Base-by-base conservation (phyloP, 2,797 vertebrate genomes). In the Neosilurus hyrtlii region DNA sequence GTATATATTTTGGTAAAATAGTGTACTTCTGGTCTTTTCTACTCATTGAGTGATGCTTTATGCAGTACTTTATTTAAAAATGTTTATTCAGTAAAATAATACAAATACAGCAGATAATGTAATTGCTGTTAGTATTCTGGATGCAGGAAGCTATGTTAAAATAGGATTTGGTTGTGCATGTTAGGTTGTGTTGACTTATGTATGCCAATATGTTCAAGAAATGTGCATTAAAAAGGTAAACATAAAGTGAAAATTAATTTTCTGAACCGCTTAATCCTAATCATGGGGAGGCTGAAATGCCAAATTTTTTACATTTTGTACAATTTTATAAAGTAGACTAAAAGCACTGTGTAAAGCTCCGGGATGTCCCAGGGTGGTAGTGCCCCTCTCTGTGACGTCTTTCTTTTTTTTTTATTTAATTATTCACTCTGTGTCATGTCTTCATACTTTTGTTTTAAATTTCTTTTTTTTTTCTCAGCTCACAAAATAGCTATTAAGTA, bases 111-210 rank as follows among this genome's bases (percentile, higher is more conserved):
- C 16, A 56, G 72, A 35, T 74, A 52, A 35, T 74, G 9, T 57
- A 26, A 30, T 11, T 26, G 3, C 8, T 2, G 22, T 57, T 52
- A 74, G 72, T 56, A 56, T 56, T 56, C 52, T 52, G 51, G 49
- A n/a, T 54, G n/a, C 14, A 26, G 51, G 26, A 72, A 26, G 20
- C 67, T 68, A 43, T 16, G n/a, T 24, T 72, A 26, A 72, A 16
- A 43, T 43, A 43, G 4, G 43, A 8, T 72, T 71, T 51, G 37
- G 49, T 68, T 51, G 65, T 18, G 65, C 26, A n/a, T 54, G 68
- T 71, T 72, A 24, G 70, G 51, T 73, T 73, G 51, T 26, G 49
- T 49, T 71, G 43, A 52, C 24, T 72, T n/a, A 54, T 72, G 22
- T 30, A 49, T 18, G 51, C 51, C 15, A 54, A 73, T 54, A 73